Evolutionary conservation across 1,140 invertebrate genomes (phyloP).

Genomic region (Glossosoma conforme): DNA sequence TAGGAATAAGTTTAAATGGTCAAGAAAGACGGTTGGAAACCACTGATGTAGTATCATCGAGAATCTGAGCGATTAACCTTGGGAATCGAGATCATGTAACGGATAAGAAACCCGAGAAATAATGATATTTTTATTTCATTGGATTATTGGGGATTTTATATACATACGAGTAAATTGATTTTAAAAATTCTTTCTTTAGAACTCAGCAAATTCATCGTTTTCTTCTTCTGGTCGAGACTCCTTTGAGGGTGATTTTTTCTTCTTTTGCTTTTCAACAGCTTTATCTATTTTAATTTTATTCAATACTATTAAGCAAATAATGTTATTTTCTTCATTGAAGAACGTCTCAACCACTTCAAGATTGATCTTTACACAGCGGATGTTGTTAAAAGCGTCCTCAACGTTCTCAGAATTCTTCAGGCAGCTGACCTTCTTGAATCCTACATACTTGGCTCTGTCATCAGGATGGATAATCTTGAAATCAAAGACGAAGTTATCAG

Average conservation of each 20-base stretch:
- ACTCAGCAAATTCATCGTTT: neutral
- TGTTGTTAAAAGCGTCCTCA: neutral
- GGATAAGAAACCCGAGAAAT: too few relatives aligned
- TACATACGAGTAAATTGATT: too few relatives aligned
- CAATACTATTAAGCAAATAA: neutral
- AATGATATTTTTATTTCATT: too few relatives aligned
- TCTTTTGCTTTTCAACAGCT: too few relatives aligned
- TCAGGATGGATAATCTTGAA: constrained; percentile 9
- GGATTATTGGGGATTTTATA: too few relatives aligned
- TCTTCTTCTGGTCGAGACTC: neutral
- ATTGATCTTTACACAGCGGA: constrained; percentile 1
- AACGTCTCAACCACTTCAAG: constrained; percentile 1
- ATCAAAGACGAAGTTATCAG: constrained; percentile 4
- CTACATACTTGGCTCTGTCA: constrained; percentile 8
- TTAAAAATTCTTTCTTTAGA: neutral
- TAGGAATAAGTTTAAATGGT: too few relatives aligned
- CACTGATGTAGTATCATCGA: too few relatives aligned
- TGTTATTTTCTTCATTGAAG: constrained; percentile 1
- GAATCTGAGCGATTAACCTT: too few relatives aligned
- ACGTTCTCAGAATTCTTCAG: constrained; percentile 7
- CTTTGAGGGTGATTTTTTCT: too few relatives aligned
- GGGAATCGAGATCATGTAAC: too few relatives aligned
- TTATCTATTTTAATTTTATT: too few relatives aligned
- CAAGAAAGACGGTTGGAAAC: too few relatives aligned
- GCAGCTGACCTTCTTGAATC: constrained; percentile 10